Evolutionary conservation across 2,888 invertebrate genomes (phyloP).

Genomic region (Priocnemis perturbator): DNA sequence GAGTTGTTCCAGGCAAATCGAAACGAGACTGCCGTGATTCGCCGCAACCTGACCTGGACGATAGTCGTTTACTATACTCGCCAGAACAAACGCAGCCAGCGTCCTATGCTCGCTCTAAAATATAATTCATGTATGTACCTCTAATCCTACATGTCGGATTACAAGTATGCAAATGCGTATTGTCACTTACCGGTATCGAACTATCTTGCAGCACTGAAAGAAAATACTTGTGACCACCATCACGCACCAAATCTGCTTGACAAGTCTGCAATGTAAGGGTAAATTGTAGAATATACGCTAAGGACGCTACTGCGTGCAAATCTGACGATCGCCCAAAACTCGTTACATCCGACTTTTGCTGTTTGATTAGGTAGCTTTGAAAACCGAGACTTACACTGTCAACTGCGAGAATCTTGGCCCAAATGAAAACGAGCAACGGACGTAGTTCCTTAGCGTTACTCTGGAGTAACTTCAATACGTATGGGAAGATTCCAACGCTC

Average conservation of each 20-base stretch:
- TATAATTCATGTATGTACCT: slow-evolving; percentile 1
- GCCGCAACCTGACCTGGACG: slow-evolving; percentile 93
- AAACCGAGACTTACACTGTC: slow-evolving; percentile 84
- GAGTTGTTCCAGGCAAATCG: slow-evolving; percentile 94
- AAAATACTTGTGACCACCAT: slow-evolving; percentile 96
- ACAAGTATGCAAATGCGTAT: slow-evolving; percentile 10
- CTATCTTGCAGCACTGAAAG: slow-evolving; percentile 92
- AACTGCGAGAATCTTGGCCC: slow-evolving; percentile 98
- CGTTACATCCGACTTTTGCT: too few relatives aligned
- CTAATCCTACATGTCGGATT: not conserved
- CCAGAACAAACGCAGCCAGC: slow-evolving; percentile 95
- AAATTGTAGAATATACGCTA: too few relatives aligned
- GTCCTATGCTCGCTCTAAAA: slow-evolving; percentile 88
- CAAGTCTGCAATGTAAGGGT: slow-evolving; percentile 83
- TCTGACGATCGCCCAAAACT: too few relatives aligned
- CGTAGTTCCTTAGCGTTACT: slow-evolving; percentile 94
- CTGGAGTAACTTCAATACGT: slow-evolving; percentile 97
- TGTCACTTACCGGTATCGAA: slow-evolving; percentile 81
- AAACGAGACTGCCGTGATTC: slow-evolving; percentile 91
- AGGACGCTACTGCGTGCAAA: too few relatives aligned
- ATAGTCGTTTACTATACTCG: slow-evolving; percentile 94
- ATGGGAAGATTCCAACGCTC: slow-evolving; percentile 98
- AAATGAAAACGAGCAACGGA: slow-evolving; percentile 96
- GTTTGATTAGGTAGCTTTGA: too few relatives aligned
- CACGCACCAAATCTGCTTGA: slow-evolving; percentile 95